A percentile compares a stretch with the other conserved stretches of the same genome.
Evolutionary conservation across 2,888 invertebrate genomes (phyloP).

Genomic region (Sarcophaga carnaria): DNA sequence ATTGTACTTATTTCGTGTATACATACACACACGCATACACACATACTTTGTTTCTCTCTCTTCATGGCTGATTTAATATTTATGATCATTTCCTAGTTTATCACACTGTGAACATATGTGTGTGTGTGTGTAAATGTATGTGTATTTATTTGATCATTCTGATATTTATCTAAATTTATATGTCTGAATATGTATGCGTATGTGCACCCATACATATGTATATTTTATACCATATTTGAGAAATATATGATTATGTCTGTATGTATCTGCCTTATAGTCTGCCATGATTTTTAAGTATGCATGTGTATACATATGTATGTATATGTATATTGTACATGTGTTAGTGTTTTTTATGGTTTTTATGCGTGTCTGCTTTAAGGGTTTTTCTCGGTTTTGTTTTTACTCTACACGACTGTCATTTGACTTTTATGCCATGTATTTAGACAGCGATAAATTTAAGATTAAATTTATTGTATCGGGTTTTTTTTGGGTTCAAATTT

Average conservation of each 20-base stretch:
- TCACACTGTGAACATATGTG: conserved; percentile 50
- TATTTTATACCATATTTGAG: background rate
- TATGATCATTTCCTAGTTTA: conserved; percentile 63
- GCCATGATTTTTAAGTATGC: background rate
- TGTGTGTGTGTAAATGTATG: conserved; percentile 16
- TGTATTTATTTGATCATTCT: conserved; percentile 47
- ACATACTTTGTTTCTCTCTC: background rate
- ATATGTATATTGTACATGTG: background rate
- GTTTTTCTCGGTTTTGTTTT: conserved; percentile 22
- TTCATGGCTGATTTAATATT: conserved; percentile 45
- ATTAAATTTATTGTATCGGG: conserved; percentile 61
- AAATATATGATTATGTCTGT: background rate
- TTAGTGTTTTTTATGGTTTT: conserved; percentile 48
- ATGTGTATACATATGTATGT: background rate
- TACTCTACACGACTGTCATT: conserved; percentile 28
- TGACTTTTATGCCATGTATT: conserved; percentile 67
- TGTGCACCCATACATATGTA: background rate
- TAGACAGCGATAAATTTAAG: conserved; percentile 62
- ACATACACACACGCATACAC: background rate
- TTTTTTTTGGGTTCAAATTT: conserved; percentile 38
- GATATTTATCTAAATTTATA: conserved; percentile 56
- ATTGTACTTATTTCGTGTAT: conserved; percentile 24
- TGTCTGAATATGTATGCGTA: conserved; percentile 7
- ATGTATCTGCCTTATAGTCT: conserved; percentile 19
- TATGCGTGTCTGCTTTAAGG: conserved; percentile 55